phyloP scores from a whole-genome alignment of 2,113 vertebrate species.

The Labeo catla region DNA sequence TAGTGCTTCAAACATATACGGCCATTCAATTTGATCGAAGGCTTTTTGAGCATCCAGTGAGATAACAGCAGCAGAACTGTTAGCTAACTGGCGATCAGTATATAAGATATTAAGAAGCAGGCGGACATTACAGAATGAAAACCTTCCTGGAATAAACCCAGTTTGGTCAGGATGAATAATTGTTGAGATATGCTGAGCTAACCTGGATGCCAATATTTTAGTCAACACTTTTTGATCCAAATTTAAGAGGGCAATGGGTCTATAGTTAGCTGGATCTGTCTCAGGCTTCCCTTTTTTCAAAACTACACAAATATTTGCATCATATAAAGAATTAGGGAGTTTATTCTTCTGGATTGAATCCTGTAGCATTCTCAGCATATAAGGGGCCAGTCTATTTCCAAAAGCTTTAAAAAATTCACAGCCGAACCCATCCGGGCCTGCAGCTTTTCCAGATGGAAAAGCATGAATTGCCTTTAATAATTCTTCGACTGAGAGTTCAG shows the following conservation, averaged over 20 bases:
- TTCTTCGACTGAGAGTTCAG: too few species aligned
- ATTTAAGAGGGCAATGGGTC: too few species aligned
- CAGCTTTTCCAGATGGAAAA: too few species aligned
- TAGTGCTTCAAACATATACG: background rate
- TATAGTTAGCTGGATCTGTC: too few species aligned
- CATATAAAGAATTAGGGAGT: background rate
- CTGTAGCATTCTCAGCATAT: slow-evolving; percentile 2
- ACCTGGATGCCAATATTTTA: too few species aligned
- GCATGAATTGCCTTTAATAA: too few species aligned
- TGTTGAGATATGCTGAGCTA: too few species aligned
- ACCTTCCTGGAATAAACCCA: background rate
- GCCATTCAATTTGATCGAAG: background rate
- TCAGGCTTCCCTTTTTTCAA: background rate
- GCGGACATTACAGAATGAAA: background rate
- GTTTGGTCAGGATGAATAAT: too few species aligned
- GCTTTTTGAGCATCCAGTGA: background rate
- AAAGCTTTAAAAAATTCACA: too few species aligned
- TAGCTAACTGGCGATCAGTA: background rate
- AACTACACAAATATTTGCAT: slow-evolving; percentile 1
- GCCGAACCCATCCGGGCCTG: too few species aligned
- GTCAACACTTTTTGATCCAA: too few species aligned
- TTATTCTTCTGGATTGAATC: background rate
- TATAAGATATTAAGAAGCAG: background rate
- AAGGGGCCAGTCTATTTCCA: too few species aligned
- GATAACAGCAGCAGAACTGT: background rate